These are phyloP conservation scores for Onthophagus sagittarius DNA, from an alignment of 2,888 invertebrate species.

Conservation along the genomic window DNA sequence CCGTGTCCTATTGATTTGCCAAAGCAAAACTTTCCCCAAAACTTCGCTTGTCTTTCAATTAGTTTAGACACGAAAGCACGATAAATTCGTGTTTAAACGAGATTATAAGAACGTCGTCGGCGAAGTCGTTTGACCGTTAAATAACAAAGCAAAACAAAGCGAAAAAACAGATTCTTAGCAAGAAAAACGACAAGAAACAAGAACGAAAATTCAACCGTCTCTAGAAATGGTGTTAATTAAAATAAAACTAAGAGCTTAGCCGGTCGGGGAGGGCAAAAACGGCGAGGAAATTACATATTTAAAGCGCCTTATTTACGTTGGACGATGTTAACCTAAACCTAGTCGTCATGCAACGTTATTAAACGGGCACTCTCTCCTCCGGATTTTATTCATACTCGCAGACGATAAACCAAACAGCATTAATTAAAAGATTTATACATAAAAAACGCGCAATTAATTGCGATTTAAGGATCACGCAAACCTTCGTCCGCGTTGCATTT, in stretches of 20 bases:
- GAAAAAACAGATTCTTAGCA: neutral
- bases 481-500: neutral
- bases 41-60: neutral
- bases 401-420: conserved; percentile 12
- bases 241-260: neutral
- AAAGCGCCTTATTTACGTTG: neutral
- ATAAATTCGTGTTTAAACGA: too few species aligned
- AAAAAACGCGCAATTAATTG: conserved; percentile 9
- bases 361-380: neutral
- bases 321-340: neutral
- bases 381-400: conserved; percentile 4
- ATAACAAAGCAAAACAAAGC: neutral
- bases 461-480: conserved; percentile 8
- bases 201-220: neutral
- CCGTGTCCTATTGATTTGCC: neutral
- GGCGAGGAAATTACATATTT: neutral
- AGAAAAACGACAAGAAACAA: neutral
- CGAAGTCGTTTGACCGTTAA: neutral
- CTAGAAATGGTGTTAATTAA: neutral
- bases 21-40: neutral
- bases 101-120: neutral
- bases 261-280: neutral
- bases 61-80: neutral
- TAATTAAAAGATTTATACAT: conserved; percentile 14
- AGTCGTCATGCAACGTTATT: conserved; percentile 7